Evolutionary conservation across 2,888 invertebrate genomes (phyloP).

Genomic region (Cheilosia variabilis): DNA sequence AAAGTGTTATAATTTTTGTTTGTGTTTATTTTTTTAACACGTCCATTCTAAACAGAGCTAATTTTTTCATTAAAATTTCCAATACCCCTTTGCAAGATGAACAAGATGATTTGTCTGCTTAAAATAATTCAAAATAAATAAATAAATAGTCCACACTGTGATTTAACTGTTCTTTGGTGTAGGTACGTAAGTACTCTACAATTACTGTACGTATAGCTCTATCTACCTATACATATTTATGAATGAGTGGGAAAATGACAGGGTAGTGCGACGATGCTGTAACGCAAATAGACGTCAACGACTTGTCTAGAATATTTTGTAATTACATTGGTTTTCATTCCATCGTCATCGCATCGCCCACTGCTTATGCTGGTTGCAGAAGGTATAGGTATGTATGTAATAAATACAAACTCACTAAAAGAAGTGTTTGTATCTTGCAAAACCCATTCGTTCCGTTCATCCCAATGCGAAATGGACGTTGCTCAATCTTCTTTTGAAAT

Average conservation of each 20-base stretch:
- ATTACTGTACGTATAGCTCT: background rate
- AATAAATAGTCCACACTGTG: slow-evolving; percentile 12
- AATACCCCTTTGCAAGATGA: slow-evolving; percentile 21
- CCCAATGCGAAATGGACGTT: slow-evolving; percentile 36
- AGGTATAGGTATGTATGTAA: slow-evolving; percentile 13
- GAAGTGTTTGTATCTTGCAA: slow-evolving; percentile 2
- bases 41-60: slow-evolving; percentile 13
- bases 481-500: slow-evolving; percentile 59
- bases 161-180: slow-evolving; percentile 17
- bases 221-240: background rate
- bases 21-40: background rate
- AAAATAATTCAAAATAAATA: slow-evolving; percentile 16
- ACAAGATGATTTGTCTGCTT: slow-evolving; percentile 5
- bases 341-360: background rate
- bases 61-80: background rate
- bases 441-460: slow-evolving; percentile 30
- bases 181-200: background rate
- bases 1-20: slow-evolving; percentile 39
- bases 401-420: slow-evolving; percentile 35
- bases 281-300: slow-evolving; percentile 50
- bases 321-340: slow-evolving; percentile 54
- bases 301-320: slow-evolving; percentile 50
- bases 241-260: slow-evolving; percentile 11
- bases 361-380: slow-evolving; percentile 14
- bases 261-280: background rate